Conservation (phyloP, 2,888 invertebrate species). For the Maniola hyperantus region DNA sequence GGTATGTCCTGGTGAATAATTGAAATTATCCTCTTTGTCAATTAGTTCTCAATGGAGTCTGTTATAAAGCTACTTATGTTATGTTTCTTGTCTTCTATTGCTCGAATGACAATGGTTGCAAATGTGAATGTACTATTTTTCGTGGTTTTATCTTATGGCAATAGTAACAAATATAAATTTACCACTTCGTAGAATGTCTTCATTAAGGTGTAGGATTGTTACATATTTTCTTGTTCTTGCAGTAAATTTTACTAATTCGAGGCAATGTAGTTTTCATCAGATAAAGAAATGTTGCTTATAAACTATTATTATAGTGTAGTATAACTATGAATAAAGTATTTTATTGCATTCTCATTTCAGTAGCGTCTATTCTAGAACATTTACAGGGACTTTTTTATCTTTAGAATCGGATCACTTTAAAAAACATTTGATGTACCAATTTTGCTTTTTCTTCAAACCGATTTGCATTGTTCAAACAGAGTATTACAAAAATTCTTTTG, state of each 20-base stretch:
- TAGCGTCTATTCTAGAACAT: conserved; percentile 30
- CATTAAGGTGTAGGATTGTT: not conserved
- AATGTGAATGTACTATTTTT: not conserved
- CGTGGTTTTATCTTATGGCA: too few species aligned
- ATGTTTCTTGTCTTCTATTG: too few species aligned
- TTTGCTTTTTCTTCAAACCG: conserved; percentile 19
- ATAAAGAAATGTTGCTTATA: too few species aligned
- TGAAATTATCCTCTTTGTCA: too few species aligned
- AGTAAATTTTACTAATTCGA: too few species aligned
- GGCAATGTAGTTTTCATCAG: too few species aligned
- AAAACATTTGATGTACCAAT: conserved; percentile 17
- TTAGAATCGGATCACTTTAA: conserved; percentile 27
- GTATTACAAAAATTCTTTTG: not conserved
- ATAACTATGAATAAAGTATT: not conserved
- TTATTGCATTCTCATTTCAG: conserved; percentile 32
- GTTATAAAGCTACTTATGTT: too few species aligned
- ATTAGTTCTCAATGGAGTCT: too few species aligned
- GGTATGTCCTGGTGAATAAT: too few species aligned
- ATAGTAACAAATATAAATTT: not conserved
- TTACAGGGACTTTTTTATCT: conserved; percentile 3
- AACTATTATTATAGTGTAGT: too few species aligned
- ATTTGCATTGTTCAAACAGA: not conserved
- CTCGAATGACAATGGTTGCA: not conserved
- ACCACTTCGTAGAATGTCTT: not conserved
- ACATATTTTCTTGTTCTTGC: too few species aligned